phyloP scores from a whole-genome alignment of 2,888 invertebrate genomes.

The Ecdyonurus torrentis region DNA sequence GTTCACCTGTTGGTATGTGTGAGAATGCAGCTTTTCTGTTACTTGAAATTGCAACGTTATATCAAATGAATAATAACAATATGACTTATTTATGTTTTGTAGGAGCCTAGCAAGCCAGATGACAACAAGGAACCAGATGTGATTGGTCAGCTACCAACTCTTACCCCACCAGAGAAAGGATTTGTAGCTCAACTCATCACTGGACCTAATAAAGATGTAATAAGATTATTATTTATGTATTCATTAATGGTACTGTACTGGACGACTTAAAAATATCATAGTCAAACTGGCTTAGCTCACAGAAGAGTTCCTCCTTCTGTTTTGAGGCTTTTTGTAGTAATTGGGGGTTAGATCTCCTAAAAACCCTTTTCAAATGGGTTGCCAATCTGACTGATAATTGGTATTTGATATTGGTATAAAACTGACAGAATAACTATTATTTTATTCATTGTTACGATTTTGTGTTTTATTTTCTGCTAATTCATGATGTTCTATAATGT shows the following conservation, averaged over 20 bases:
- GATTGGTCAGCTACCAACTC: constrained; percentile 36
- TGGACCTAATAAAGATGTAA: constrained; percentile 52
- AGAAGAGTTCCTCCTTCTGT: no score
- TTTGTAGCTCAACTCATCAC: constrained; percentile 52
- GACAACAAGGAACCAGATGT: background rate
- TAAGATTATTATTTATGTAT: background rate
- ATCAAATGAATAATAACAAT: background rate
- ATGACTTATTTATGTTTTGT: background rate
- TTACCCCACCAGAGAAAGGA: constrained; percentile 46
- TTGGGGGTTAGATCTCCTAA: no score
- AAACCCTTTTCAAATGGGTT: no score
- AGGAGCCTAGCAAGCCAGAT: background rate
- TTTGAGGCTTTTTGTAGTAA: no score
- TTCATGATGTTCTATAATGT: no score
- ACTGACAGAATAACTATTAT: background rate
- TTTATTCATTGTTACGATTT: no score
- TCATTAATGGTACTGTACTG: no score
- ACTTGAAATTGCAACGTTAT: background rate
- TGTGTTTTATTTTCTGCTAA: constrained; percentile 4
- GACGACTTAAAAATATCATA: no score
- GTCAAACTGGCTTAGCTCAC: no score
- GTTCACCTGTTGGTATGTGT: constrained; percentile 42
- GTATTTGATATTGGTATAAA: background rate
- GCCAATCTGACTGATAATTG: no score
- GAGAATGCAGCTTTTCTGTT: background rate